These are phyloP conservation scores for Condylostylus longicornis DNA, from an alignment of 1,140 invertebrate genomes.

Conservation along the genomic window DNA sequence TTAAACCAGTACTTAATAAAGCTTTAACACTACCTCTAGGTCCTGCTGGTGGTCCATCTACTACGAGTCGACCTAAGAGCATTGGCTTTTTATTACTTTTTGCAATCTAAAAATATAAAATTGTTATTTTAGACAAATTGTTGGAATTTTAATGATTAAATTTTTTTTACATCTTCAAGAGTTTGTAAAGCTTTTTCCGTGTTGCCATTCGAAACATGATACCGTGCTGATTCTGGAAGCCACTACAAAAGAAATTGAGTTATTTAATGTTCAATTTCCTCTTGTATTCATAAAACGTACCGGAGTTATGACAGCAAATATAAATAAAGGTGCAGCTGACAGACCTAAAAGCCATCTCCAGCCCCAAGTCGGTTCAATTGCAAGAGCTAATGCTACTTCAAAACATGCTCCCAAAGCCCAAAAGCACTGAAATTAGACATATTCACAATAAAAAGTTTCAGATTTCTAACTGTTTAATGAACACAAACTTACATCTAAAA, in stretches of 20 bases:
- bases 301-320: conserved; percentile 66
- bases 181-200: conserved; percentile 73
- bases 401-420: conserved; percentile 90
- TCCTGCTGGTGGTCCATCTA: conserved; percentile 48
- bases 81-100: conserved; percentile 79
- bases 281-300: conserved; percentile 36
- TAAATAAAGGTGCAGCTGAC: conserved; percentile 71
- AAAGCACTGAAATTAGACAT: conserved; percentile 56
- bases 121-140: not conserved
- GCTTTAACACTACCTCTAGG: conserved; percentile 59
- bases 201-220: conserved; percentile 69
- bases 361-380: conserved; percentile 82
- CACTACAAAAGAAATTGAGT: conserved; percentile 44
- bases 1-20: conserved; percentile 62
- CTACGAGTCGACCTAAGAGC: conserved; percentile 71
- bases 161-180: conserved; percentile 49
- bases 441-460: not conserved
- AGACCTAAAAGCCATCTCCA: conserved; percentile 82
- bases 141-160: conserved; percentile 1
- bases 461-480: too few species aligned
- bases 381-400: conserved; percentile 76
- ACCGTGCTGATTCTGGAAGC: conserved; percentile 85
- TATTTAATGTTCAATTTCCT: conserved; percentile 3
- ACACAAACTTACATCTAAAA: conserved; percentile 67
- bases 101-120: conserved; percentile 42